Percentiles rank a stretch among this genome's conserved stretches.
Evolutionary conservation across 2,797 vertebrate species (phyloP).

Genomic region (Parauchenoglanis ngamensis): DNA sequence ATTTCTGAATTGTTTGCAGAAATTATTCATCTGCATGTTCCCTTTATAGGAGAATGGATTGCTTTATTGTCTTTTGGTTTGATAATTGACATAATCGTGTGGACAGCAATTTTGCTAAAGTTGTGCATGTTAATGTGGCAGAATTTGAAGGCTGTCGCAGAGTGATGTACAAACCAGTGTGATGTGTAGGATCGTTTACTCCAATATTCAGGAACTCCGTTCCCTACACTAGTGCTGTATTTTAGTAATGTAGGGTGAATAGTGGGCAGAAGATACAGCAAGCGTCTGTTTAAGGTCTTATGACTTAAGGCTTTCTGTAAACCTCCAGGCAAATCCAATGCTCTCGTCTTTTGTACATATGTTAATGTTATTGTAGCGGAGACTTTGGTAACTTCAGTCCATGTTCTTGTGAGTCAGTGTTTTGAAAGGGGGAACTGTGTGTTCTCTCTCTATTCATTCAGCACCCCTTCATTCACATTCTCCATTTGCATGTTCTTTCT

Average conservation of each 20-base stretch:
- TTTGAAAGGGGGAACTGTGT: slow-evolving; percentile 4
- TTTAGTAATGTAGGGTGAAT: background rate
- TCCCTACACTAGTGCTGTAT: background rate
- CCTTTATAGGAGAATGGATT: background rate
- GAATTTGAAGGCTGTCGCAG: background rate
- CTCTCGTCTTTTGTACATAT: background rate
- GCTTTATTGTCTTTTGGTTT: background rate
- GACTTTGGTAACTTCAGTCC: background rate
- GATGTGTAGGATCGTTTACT: background rate
- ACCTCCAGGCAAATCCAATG: background rate
- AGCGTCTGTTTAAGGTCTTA: background rate
- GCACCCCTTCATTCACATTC: slow-evolving; percentile 15
- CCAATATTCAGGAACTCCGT: background rate
- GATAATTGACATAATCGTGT: background rate
- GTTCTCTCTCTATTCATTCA: slow-evolving; percentile 25
- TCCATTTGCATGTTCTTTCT: slow-evolving; percentile 62
- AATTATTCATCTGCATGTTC: background rate
- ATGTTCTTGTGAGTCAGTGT: background rate
- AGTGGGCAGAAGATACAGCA: background rate
- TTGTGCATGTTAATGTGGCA: background rate
- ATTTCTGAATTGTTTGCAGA: background rate
- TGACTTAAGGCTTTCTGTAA: background rate
- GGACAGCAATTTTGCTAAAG: background rate
- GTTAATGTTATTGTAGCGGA: background rate
- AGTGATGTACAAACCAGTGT: background rate